Percentiles rank a stretch among this genome's conserved stretches.
These are phyloP conservation scores for Ivindomyrus marchei DNA, from an alignment of 2,113 vertebrate species.

Conservation along the genomic window DNA sequence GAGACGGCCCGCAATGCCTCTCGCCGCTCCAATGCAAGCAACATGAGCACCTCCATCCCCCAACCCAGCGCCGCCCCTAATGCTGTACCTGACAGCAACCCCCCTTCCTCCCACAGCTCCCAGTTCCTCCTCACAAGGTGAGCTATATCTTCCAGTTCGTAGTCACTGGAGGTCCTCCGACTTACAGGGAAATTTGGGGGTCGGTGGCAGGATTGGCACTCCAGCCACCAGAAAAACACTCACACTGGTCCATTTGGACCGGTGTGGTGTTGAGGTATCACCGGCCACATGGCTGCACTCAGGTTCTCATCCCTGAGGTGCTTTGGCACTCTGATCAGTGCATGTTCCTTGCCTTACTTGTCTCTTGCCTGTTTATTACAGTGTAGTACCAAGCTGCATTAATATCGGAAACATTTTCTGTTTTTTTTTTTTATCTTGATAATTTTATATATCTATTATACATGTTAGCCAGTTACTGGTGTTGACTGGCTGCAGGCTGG, in stretches of 20 bases:
- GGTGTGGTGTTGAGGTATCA: too few species aligned
- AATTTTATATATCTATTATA: not conserved
- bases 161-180: too few species aligned
- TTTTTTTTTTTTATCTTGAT: not conserved
- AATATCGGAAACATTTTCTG: not conserved
- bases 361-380: not conserved
- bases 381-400: not conserved
- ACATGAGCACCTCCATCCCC: conserved; percentile 72
- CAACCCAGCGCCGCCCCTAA: conserved; percentile 76
- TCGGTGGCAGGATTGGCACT: too few species aligned
- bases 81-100: conserved; percentile 77
- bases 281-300: too few species aligned
- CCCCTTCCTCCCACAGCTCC: conserved; percentile 80
- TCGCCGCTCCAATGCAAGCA: conserved; percentile 84
- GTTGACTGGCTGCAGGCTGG: not conserved
- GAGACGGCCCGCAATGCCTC: conserved; percentile 88
- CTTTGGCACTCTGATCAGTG: too few species aligned
- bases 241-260: too few species aligned
- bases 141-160: conserved; percentile 10
- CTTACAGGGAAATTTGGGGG: too few species aligned
- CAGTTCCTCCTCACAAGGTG: conserved; percentile 97
- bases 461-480: not conserved
- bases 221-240: too few species aligned
- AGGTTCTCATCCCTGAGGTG: too few species aligned
- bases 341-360: not conserved